Evolutionary conservation across 2,113 vertebrate species (phyloP).

Genomic region (Dasyurus viverrinus): DNA sequence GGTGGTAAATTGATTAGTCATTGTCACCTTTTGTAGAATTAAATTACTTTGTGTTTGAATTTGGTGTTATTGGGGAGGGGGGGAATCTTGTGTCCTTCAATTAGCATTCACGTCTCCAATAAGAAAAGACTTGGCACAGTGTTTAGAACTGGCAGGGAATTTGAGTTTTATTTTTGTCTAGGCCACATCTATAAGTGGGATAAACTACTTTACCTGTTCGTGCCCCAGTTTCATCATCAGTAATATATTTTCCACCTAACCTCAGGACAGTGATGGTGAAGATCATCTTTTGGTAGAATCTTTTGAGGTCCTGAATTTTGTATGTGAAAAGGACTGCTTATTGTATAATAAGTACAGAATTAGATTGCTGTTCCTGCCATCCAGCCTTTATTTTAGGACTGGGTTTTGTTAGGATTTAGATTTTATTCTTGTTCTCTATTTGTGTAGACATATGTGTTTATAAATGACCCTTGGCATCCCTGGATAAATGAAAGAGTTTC

Average conservation of each 20-base stretch:
- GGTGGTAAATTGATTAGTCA: neutral
- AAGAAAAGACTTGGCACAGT: neutral
- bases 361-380: accelerated
- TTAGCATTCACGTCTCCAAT: neutral
- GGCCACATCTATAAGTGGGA: neutral
- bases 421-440: neutral
- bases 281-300: no score
- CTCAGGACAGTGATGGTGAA: neutral
- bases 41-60: neutral
- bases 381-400: neutral
- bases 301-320: neutral
- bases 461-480: neutral
- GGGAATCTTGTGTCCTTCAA: constrained; percentile 56
- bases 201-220: neutral
- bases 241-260: neutral
- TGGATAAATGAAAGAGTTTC: neutral
- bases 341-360: neutral
- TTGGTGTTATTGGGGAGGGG: neutral
- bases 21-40: neutral
- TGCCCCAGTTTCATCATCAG: neutral
- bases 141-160: neutral
- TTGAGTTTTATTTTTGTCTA: neutral
- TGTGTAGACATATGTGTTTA: neutral
- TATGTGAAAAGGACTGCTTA: neutral
- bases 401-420: neutral